These are phyloP conservation scores for Alloscopus bannaensis DNA, from an alignment of 2,888 invertebrate species.

Conservation along the genomic window DNA sequence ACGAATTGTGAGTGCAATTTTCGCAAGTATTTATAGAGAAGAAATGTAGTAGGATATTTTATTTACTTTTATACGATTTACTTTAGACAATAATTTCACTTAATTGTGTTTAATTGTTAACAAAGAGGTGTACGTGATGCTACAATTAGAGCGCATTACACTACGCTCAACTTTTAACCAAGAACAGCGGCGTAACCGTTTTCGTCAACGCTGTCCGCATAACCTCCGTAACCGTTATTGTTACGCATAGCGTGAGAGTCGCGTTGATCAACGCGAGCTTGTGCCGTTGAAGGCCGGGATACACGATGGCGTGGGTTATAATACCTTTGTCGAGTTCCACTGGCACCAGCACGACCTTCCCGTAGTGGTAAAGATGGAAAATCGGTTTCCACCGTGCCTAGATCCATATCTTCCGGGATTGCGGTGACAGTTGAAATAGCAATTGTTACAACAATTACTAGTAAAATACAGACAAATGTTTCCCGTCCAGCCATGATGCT, in stretches of 20 bases:
- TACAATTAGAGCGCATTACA: too few species aligned
- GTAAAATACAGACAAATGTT: not conserved
- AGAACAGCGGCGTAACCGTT: conserved; percentile 53
- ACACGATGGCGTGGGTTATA: conserved; percentile 20
- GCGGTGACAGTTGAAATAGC: not conserved
- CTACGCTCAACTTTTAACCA: too few species aligned
- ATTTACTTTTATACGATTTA: too few species aligned
- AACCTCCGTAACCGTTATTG: not conserved
- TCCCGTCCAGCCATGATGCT: too few species aligned
- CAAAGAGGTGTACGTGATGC: too few species aligned
- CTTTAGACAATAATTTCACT: too few species aligned
- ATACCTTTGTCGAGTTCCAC: conserved; percentile 29
- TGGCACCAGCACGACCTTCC: conserved; percentile 14
- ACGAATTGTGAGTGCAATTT: too few species aligned
- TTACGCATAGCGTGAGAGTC: too few species aligned
- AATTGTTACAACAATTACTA: not conserved
- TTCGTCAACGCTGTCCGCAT: conserved; percentile 24
- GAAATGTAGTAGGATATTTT: too few species aligned
- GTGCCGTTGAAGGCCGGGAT: conserved; percentile 8
- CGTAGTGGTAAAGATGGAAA: not conserved
- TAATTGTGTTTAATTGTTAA: too few species aligned
- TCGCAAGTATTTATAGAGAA: too few species aligned
- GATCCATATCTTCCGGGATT: not conserved
- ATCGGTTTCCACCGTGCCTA: not conserved
- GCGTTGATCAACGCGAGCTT: too few species aligned